Percentiles rank a stretch among this genome's conserved stretches.
These are phyloP conservation scores for Tuta absoluta DNA, from an alignment of 2,888 invertebrate species.

Conservation along the genomic window DNA sequence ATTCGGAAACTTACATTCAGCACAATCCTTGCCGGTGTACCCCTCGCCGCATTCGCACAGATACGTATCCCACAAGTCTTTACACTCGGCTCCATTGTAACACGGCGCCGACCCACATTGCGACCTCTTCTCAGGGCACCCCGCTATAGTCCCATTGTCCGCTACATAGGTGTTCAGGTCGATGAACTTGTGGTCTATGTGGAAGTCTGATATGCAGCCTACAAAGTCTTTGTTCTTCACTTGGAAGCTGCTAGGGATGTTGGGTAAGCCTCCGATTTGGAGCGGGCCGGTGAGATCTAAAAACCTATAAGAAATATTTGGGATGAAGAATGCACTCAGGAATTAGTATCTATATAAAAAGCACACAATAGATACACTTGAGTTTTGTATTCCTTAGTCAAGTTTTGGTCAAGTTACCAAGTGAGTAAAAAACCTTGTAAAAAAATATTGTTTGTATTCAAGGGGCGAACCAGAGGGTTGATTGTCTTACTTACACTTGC, in stretches of 20 bases:
- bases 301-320: constrained; percentile 78
- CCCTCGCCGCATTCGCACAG: constrained; percentile 92
- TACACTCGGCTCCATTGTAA: constrained; percentile 92
- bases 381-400: too few relatives aligned
- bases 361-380: too few relatives aligned
- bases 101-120: constrained; percentile 93
- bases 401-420: too few relatives aligned
- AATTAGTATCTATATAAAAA: too few relatives aligned
- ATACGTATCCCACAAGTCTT: constrained; percentile 94
- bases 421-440: too few relatives aligned
- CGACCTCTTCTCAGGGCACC: constrained; percentile 92
- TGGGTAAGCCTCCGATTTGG: constrained; percentile 94
- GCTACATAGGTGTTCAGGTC: constrained; percentile 94
- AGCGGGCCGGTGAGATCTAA: constrained; percentile 96
- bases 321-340: not conserved
- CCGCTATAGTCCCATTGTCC: constrained; percentile 92
- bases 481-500: too few relatives aligned
- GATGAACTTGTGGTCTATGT: constrained; percentile 91
- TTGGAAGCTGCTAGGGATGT: constrained; percentile 89
- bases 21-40: constrained; percentile 95
- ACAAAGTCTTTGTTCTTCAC: constrained; percentile 90
- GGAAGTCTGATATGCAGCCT: constrained; percentile 95
- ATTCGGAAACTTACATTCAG: constrained; percentile 81
- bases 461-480: too few relatives aligned
- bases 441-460: too few relatives aligned